phyloP scores from a whole-genome alignment of 2,888 invertebrate species.

The Troides oblongomaculatus region DNA sequence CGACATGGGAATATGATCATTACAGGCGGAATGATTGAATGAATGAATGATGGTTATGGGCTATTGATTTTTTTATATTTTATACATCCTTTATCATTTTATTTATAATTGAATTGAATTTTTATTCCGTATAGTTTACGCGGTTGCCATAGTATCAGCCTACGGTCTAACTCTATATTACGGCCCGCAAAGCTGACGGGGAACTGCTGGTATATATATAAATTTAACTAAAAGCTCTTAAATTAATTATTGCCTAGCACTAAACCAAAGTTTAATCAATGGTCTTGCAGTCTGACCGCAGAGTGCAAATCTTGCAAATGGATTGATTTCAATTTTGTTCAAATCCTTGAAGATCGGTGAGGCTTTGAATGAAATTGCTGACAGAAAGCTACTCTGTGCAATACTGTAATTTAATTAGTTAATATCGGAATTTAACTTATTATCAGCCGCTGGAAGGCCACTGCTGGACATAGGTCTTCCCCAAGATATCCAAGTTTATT shows the following conservation, averaged over 20 bases:
- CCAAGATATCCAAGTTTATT: too few relatives aligned
- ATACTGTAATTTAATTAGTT: neutral
- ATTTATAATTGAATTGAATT: too few relatives aligned
- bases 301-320: conserved; percentile 53
- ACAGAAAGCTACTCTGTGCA: neutral
- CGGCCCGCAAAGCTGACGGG: too few relatives aligned
- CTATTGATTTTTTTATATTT: neutral
- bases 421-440: neutral
- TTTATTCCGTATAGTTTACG: too few relatives aligned
- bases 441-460: accelerated
- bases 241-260: neutral
- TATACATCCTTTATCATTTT: too few relatives aligned
- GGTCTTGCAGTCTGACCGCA: conserved; percentile 49
- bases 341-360: neutral
- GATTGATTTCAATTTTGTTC: conserved; percentile 47
- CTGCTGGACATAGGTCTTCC: neutral
- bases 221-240: neutral
- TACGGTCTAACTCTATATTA: too few relatives aligned
- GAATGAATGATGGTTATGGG: too few relatives aligned
- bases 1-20: too few relatives aligned
- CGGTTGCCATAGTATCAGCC: too few relatives aligned
- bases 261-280: conserved; percentile 40
- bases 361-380: conserved; percentile 10
- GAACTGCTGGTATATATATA: neutral
- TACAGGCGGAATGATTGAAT: too few relatives aligned